These are phyloP conservation scores for Liasis olivaceus DNA, from an alignment of 2,797 vertebrate genomes.

Conservation along the genomic window DNA sequence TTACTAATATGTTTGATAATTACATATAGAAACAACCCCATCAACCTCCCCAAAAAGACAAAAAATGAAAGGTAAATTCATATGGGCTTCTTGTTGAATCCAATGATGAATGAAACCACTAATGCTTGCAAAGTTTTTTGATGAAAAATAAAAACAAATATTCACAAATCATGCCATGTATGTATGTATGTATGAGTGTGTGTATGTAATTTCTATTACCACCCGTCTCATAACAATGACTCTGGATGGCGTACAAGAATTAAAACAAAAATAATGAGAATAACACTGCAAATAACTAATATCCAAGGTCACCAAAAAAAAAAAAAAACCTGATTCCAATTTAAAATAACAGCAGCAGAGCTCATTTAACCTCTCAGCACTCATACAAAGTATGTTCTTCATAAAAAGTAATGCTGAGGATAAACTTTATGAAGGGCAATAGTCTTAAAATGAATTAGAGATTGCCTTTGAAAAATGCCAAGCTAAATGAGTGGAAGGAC, in stretches of 20 bases:
- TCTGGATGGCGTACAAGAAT: not conserved
- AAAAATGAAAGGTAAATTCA: not conserved
- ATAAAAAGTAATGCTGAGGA: not conserved
- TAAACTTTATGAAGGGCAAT: not conserved
- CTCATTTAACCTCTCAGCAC: not conserved
- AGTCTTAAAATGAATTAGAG: not conserved
- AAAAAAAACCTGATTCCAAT: not conserved
- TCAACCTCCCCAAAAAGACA: not conserved
- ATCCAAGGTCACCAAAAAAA: not conserved
- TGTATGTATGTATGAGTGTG: not conserved
- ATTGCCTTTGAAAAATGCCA: not conserved
- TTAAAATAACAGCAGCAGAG: not conserved
- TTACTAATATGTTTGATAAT: not conserved
- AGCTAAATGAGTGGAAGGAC: not conserved
- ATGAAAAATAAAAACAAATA: not conserved
- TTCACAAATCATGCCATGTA: not conserved
- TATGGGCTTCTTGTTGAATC: not conserved
- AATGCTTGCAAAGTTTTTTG: not conserved
- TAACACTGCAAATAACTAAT: not conserved
- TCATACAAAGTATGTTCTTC: not conserved
- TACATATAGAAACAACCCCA: not conserved
- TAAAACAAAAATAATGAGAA: not conserved
- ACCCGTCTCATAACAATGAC: not conserved
- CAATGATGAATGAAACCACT: not conserved
- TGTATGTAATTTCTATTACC: not conserved